phyloP scores from a whole-genome alignment of 1,140 invertebrate species.

The Pogonognathellus flavescens region DNA sequence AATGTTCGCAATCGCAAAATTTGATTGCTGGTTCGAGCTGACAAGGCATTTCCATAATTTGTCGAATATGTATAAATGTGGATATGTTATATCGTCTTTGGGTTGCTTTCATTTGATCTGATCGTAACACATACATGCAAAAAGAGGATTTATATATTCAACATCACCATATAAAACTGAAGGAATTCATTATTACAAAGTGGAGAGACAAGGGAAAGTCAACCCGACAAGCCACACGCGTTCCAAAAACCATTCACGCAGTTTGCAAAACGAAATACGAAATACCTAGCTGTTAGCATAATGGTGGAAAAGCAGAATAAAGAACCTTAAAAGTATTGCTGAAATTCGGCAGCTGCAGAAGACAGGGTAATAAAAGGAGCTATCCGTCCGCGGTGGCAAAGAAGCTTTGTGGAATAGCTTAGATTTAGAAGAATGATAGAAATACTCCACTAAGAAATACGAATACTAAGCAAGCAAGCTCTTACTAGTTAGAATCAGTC shows the following conservation, averaged over 20 bases:
- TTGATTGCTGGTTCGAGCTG: conserved; percentile 6
- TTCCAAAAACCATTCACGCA: conserved; percentile 9
- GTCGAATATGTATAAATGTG: conserved; percentile 17
- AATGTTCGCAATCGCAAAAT: conserved; percentile 9
- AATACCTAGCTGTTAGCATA: conserved; percentile 17
- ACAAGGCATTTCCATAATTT: conserved; percentile 16
- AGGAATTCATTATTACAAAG: conserved; percentile 20
- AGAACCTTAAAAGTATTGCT: conserved; percentile 24
- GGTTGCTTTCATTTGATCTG: conserved; percentile 17
- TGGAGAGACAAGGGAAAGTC: neutral
- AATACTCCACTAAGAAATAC: conserved; percentile 16
- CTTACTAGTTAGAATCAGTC: neutral
- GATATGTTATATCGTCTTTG: neutral
- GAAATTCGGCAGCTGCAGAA: conserved; percentile 26
- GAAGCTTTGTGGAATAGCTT: conserved; percentile 1
- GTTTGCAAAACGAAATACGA: conserved; percentile 16
- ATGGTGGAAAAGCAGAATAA: conserved; percentile 7
- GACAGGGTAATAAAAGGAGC: conserved; percentile 19
- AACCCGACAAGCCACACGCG: neutral
- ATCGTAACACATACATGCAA: neutral
- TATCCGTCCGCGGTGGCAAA: conserved; percentile 22
- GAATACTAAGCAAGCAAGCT: neutral
- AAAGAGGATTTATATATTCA: conserved; percentile 17
- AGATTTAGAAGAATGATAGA: conserved; percentile 10
- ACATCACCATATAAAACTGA: conserved; percentile 12